Conservation (phyloP, 2,888 invertebrate genomes). For the Orthonychiurus folsomi region DNA sequence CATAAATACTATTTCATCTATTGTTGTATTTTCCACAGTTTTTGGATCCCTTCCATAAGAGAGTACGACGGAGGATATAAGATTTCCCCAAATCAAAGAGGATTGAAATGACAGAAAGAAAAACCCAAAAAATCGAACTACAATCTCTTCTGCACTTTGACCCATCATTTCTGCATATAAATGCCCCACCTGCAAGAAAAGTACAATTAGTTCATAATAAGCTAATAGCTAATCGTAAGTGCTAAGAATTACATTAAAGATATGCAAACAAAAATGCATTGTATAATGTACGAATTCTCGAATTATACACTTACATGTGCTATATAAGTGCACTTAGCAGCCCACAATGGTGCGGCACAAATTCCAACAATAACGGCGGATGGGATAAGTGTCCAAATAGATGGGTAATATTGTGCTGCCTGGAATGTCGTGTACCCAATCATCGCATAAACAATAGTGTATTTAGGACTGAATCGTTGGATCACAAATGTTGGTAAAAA, state of each 20-base stretch:
- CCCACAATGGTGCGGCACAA: conserved; percentile 96
- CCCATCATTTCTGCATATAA: conserved; percentile 83
- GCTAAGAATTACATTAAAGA: too few species aligned
- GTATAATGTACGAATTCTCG: too few species aligned
- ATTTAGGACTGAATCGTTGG: conserved; percentile 86
- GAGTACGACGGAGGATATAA: conserved; percentile 81
- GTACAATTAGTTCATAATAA: too few species aligned
- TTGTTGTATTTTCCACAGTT: background rate
- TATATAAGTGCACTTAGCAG: conserved; percentile 91
- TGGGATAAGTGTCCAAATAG: conserved; percentile 75
- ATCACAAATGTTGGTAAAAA: conserved; percentile 89
- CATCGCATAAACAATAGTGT: conserved; percentile 88
- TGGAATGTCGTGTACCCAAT: conserved; percentile 90
- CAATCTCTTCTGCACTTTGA: conserved; percentile 79
- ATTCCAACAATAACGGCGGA: conserved; percentile 71
- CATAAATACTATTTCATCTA: background rate
- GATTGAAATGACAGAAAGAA: conserved; percentile 58
- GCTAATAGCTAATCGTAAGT: too few species aligned
- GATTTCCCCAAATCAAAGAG: conserved; percentile 53
- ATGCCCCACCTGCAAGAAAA: conserved; percentile 63
- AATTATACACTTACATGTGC: conserved; percentile 52
- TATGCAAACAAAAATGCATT: background rate
- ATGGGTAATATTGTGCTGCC: conserved; percentile 84
- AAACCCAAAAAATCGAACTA: conserved; percentile 94
- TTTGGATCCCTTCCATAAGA: conserved; percentile 54